Evolutionary conservation across 2,113 vertebrate genomes (phyloP).

Genomic region (Taxidea taxus): DNA sequence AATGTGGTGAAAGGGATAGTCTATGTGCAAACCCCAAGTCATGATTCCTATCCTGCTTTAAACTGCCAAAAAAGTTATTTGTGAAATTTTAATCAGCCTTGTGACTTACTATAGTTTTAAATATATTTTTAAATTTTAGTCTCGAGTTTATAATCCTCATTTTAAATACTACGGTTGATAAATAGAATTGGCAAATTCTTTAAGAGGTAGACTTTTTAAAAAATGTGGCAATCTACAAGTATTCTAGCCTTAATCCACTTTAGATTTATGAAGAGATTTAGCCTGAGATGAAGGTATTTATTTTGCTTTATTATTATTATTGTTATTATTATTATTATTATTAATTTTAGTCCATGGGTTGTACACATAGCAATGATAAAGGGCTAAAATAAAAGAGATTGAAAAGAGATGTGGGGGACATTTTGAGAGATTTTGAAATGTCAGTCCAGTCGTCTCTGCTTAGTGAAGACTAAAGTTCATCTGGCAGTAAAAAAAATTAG

Average conservation of each 20-base stretch:
- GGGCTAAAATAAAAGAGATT: neutral
- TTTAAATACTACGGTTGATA: neutral
- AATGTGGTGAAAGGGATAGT: neutral
- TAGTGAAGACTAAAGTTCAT: neutral
- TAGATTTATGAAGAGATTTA: neutral
- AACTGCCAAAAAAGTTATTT: neutral
- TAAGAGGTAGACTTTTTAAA: neutral
- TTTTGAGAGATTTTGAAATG: neutral
- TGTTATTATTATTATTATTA: neutral
- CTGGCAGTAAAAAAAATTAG: neutral
- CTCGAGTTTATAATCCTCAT: neutral
- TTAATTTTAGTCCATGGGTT: neutral
- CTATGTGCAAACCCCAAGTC: neutral
- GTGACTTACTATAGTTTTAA: neutral
- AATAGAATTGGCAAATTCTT: conserved; percentile 15
- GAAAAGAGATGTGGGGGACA: neutral
- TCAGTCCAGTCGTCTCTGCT: neutral
- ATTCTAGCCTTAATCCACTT: neutral
- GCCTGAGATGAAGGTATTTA: neutral
- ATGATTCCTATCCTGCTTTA: neutral
- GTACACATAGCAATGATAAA: neutral
- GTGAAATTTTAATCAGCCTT: neutral
- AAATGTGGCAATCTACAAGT: neutral
- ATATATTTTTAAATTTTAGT: neutral
- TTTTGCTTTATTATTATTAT: neutral